These are phyloP conservation scores for Plagodis dolabraria DNA, from an alignment of 2,888 invertebrate genomes.

Conservation along the genomic window DNA sequence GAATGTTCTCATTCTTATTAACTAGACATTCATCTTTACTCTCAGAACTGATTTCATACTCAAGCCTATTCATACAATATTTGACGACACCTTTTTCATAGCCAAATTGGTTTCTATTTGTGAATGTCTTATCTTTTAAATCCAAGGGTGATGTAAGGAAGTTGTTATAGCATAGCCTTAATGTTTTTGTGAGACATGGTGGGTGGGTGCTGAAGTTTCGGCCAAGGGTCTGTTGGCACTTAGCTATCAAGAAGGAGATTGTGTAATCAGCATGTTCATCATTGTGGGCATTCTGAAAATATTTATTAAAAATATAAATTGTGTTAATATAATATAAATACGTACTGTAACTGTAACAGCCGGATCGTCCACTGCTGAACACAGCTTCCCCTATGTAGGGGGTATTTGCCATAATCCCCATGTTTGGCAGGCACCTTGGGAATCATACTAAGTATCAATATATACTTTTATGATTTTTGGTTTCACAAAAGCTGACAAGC, in stretches of 20 bases:
- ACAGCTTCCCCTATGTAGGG: too few species aligned
- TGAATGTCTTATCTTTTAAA: conserved; percentile 61
- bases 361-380: too few species aligned
- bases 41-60: conserved; percentile 63
- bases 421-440: too few species aligned
- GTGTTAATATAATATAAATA: conserved; percentile 18
- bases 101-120: conserved; percentile 62
- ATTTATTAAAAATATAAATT: background rate
- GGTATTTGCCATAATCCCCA: too few species aligned
- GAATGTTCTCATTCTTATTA: conserved; percentile 61
- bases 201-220: conserved; percentile 69
- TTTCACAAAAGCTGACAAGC: too few species aligned
- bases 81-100: conserved; percentile 66
- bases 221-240: conserved; percentile 66
- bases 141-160: conserved; percentile 69
- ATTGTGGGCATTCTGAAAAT: conserved; percentile 76
- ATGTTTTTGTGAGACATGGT: conserved; percentile 59
- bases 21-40: conserved; percentile 65
- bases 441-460: too few species aligned
- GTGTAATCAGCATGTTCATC: conserved; percentile 58
- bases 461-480: too few species aligned
- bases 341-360: background rate
- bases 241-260: conserved; percentile 57
- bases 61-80: conserved; percentile 71
- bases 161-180: conserved; percentile 64